Percentiles rank a stretch among this genome's conserved stretches.
These are phyloP conservation scores for Cotesia glomerata DNA, from an alignment of 1,140 invertebrate species.

Conservation along the genomic window DNA sequence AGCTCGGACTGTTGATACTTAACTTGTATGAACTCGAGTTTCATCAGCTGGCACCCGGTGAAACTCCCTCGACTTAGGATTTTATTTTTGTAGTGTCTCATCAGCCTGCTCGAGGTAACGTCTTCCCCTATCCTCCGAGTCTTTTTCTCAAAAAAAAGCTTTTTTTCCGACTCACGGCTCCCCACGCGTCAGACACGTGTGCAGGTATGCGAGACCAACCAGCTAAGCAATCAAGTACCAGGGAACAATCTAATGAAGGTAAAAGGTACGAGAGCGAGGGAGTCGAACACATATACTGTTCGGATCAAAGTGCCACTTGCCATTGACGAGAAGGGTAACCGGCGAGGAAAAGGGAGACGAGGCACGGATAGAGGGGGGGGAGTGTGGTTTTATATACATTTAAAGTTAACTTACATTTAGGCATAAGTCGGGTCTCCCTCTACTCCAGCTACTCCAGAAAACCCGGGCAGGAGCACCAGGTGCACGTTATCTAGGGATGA, in stretches of 20 bases:
- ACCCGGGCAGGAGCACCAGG: constrained; percentile 48
- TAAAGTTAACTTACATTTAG: too few species aligned
- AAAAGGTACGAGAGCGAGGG: background rate
- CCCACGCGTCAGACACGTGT: constrained; percentile 15
- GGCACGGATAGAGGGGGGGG: background rate
- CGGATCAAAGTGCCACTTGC: constrained; percentile 23
- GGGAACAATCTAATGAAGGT: background rate
- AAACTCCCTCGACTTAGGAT: background rate
- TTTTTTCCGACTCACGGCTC: background rate
- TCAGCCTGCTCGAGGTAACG: background rate
- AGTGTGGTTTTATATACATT: background rate
- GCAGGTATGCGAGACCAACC: constrained; percentile 33
- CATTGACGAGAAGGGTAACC: constrained; percentile 5
- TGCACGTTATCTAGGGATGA: constrained; percentile 56
- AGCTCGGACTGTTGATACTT: background rate
- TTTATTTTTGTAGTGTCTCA: constrained; percentile 2
- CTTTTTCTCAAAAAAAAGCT: background rate
- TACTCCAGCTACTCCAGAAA: constrained; percentile 16
- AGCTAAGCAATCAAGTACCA: too few species aligned
- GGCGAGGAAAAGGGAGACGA: background rate
- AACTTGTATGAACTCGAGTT: background rate
- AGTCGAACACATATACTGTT: too few species aligned
- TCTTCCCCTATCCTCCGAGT: background rate
- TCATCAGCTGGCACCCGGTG: constrained; percentile 28
- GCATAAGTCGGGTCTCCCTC: constrained; percentile 3